Percentiles rank a stretch among this genome's conserved stretches.
phyloP scores from a whole-genome alignment of 2,888 invertebrate species.

The Apamea epomidion region DNA sequence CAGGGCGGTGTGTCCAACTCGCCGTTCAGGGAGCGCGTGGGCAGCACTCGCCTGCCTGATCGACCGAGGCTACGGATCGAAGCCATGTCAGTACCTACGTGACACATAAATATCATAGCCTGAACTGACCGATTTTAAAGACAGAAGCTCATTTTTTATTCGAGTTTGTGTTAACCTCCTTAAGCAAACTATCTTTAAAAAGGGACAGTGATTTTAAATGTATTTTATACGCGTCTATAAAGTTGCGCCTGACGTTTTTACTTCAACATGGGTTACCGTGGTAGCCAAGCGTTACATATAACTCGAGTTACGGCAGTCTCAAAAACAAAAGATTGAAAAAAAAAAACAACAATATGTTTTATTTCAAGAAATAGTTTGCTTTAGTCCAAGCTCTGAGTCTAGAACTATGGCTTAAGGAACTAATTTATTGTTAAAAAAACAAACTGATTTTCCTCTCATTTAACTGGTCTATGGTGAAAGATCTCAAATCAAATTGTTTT shows the following conservation, averaged over 20 bases:
- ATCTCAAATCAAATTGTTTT: background rate
- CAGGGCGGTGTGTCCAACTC: conserved; percentile 92
- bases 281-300: background rate
- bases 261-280: background rate
- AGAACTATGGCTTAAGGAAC: background rate
- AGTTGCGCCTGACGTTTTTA: conserved; percentile 5
- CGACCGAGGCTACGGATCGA: conserved; percentile 97
- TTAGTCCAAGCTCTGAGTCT: background rate
- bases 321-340: background rate
- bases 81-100: conserved; percentile 87
- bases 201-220: conserved; percentile 40
- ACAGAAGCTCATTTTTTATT: background rate
- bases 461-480: background rate
- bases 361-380: background rate
- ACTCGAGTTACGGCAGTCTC: background rate
- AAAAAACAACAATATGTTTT: background rate
- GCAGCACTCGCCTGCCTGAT: conserved; percentile 96
- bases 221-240: conserved; percentile 57
- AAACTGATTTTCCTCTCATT: background rate
- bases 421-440: too few species aligned
- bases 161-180: background rate
- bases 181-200: conserved; percentile 44
- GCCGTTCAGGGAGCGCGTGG: conserved; percentile 96
- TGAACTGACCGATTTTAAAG: conserved; percentile 56
- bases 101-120: conserved; percentile 59